phyloP scores from a whole-genome alignment of 1,140 invertebrate genomes.

The Cheumatopsyche charites region DNA sequence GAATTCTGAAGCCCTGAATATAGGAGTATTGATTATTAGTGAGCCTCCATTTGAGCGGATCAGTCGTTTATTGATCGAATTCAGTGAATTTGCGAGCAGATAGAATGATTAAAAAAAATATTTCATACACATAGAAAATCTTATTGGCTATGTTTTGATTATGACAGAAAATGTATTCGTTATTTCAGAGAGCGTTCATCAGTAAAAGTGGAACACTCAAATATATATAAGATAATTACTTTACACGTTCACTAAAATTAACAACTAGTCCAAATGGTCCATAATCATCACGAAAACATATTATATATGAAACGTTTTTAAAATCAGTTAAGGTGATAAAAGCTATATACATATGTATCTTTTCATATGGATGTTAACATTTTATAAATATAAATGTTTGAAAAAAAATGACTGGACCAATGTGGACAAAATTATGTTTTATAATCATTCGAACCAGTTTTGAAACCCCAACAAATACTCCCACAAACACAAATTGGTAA shows the following conservation, averaged over 20 bases:
- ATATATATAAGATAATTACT: slow-evolving; percentile 23
- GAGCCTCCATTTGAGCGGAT: slow-evolving; percentile 19
- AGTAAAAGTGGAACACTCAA: background rate
- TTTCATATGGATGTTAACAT: slow-evolving; percentile 13
- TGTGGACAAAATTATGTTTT: slow-evolving; percentile 37
- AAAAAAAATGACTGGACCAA: slow-evolving; percentile 36
- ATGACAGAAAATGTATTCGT: slow-evolving; percentile 32
- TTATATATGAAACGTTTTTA: background rate
- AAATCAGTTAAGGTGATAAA: background rate
- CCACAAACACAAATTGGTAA: slow-evolving; percentile 25
- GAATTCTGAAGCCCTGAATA: slow-evolving; percentile 15
- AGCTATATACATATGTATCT: slow-evolving; percentile 7
- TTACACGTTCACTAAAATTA: slow-evolving; percentile 31
- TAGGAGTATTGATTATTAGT: slow-evolving; percentile 11
- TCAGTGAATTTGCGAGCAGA: slow-evolving; percentile 15
- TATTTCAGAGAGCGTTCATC: slow-evolving; percentile 33
- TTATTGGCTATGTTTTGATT: slow-evolving; percentile 44
- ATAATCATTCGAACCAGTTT: slow-evolving; percentile 37
- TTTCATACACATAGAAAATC: slow-evolving; percentile 46
- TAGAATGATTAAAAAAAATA: slow-evolving; percentile 20
- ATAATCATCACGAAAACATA: slow-evolving; percentile 26
- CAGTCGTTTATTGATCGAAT: slow-evolving; percentile 4
- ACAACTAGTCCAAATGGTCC: slow-evolving; percentile 40
- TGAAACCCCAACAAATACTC: slow-evolving; percentile 21
- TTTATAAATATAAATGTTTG: slow-evolving; percentile 5